A percentile compares a stretch with the other conserved stretches of the same genome.
These are phyloP conservation scores for Anthoscopus minutus DNA, from an alignment of 2,113 vertebrate species.

Conservation along the genomic window DNA sequence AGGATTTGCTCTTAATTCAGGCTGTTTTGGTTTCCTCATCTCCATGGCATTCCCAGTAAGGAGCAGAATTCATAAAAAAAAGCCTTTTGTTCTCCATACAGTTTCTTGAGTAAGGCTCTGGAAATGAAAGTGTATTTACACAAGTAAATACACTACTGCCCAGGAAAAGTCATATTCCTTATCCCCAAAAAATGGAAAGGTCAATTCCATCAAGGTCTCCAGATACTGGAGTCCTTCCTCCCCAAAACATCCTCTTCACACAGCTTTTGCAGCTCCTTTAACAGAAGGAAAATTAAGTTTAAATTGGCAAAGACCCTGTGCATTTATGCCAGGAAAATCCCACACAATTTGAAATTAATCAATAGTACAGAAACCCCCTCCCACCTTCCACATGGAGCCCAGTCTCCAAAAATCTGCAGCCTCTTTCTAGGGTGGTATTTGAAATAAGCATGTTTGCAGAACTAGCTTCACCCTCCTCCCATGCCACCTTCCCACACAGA, in stretches of 20 bases:
- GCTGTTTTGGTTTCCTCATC: not conserved
- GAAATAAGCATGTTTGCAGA: not conserved
- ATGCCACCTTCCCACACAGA: not conserved
- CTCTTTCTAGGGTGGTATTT: not conserved
- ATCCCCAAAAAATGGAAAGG: not conserved
- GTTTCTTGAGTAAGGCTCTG: not conserved
- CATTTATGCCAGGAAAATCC: constrained; percentile 32
- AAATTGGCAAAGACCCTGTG: not conserved
- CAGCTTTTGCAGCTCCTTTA: not conserved
- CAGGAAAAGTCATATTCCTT: not conserved
- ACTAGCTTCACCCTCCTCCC: not conserved
- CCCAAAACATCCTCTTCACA: not conserved
- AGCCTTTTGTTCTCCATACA: not conserved
- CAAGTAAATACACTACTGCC: not conserved
- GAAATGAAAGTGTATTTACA: not conserved
- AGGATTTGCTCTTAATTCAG: not conserved
- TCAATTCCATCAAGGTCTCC: not conserved
- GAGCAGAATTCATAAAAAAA: not conserved
- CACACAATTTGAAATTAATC: constrained; percentile 38
- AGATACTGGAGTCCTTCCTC: not conserved
- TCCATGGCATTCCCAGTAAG: not conserved
- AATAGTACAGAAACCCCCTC: constrained; percentile 28
- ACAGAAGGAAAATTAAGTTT: not conserved
- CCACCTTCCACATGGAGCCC: constrained; percentile 31
- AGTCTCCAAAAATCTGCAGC: not conserved